Base-by-base conservation (phyloP, 2,888 invertebrate species). In the Prosapia bicincta region DNA sequence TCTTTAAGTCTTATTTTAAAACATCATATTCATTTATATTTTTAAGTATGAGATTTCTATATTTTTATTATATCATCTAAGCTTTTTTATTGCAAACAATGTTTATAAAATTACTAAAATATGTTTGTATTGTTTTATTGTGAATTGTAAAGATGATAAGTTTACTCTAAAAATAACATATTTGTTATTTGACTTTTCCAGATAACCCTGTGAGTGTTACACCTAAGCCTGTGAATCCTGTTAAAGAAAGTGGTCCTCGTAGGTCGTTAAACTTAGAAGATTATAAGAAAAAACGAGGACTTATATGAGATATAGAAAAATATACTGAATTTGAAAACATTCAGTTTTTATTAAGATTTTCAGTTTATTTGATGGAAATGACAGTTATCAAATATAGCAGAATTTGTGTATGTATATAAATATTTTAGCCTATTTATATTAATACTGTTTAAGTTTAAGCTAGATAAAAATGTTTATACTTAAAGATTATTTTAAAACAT, bases 261-360 rank as follows among this genome's bases (percentile, higher is more conserved):
- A 87, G 96, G 76, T 95, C 95, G 0, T 86, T 97, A 68, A 97
- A 97, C 84, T 86, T 97, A 79, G 96, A 96, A 83, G 96, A 96
- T 84, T 97, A 96, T 85, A 97, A 97, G 87, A 95, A 96, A 85
- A 93, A 96, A 83, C 91, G 96, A 81, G 96, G 96, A 74, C 91
- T 97, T 78, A 96, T 97, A 85, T 94, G 89, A 84, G 68, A 68
- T 3, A 71, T 20, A 54, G 20, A 54, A 54, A 54, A 54, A 20
- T 54, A 54, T 54, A 20, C 6, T 54, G 1, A 54, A 54, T 54
- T 38, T 3, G 20, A 54, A 20, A 54, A 54, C 20, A 20, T 54
- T 54, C 20, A 20, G 54, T 54, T 54, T 9, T 1, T 54, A 54
- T 6, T 3, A 54, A 54, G 54, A 54, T n/a, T 54, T 38, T 38